Base-by-base conservation (phyloP, 2,797 vertebrate species). In the Miichthys miiuy region DNA sequence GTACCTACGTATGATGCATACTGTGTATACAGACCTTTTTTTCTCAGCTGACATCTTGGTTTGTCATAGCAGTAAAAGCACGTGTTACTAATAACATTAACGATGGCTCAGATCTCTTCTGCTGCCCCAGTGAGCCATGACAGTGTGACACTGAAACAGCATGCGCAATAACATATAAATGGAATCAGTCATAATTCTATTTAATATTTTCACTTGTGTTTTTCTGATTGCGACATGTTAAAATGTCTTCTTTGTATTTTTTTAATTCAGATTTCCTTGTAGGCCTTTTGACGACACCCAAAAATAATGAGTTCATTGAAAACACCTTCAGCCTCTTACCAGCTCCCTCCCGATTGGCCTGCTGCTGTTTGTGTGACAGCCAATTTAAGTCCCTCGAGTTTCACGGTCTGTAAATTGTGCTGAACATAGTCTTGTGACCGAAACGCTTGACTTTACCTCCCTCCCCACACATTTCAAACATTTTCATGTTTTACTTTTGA, bases 311-410 rank as follows among this genome's bases (percentile, higher is more conserved):
- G 23, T n/a, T 77, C 2, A 80, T 54, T 73, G 6, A 23, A 72
- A 72, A 66, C 72, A 82, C 51, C 50, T 76, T 52, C 1, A 42
- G 54, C 42, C 52, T 65, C 30, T 41, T 4, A 25, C 3, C 50
- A 20, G 6, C 68, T 55, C 16, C 21, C 68, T 68, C 68, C 68
- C 67, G 55, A 77, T 74, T 82, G 76, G 57, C 63, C 72, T n/a
- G 71, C 0, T 50, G 21, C 54, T 20, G 54, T 16, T 6, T 41
- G 41, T 21, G 18, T 48, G 18, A 23, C 9, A n/a, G 27, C 6
- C 5, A 47, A 48, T 51, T 47, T 69, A 61, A 73, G 48, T 18
- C 57, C 61, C 20, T 0, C 6, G 14, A 38, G 44, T 5, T 2
- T 7, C 21, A 3, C 1, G 2, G 10, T 0, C 27, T 73, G 50